Percentiles rank a stretch among this genome's conserved stretches.
Evolutionary conservation across 2,113 vertebrate species (phyloP).

Genomic region (Electrona antarctica): DNA sequence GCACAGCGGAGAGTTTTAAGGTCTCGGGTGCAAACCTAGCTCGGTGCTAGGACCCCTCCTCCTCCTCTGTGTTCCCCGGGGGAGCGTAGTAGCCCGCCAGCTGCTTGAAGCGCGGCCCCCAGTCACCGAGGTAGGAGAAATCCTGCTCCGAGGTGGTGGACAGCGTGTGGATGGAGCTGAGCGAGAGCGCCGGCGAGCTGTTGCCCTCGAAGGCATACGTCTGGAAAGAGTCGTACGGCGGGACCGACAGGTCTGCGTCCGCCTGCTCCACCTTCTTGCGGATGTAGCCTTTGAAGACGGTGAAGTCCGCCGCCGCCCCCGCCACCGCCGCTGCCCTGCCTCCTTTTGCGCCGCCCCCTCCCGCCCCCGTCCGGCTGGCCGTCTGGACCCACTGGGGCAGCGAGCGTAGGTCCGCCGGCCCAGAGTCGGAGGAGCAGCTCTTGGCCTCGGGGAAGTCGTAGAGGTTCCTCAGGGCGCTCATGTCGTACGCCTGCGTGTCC

Average conservation of each 20-base stretch:
- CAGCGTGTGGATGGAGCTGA: conserved; percentile 95
- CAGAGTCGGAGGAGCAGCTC: conserved; percentile 74
- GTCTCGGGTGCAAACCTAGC: conserved; percentile 41
- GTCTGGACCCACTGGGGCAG: conserved; percentile 88
- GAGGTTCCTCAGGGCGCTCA: conserved; percentile 95
- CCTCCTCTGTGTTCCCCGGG: conserved; percentile 82
- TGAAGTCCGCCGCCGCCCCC: conserved; percentile 87
- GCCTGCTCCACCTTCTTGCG: conserved; percentile 96
- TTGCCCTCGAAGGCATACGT: conserved; percentile 96
- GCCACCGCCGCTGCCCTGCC: conserved; percentile 74
- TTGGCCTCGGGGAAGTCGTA: conserved; percentile 95
- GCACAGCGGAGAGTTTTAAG: conserved; percentile 22
- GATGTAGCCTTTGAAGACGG: conserved; percentile 95
- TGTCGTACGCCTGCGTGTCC: conserved; percentile 98
- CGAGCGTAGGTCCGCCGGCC: conserved; percentile 83
- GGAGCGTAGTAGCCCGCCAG: conserved; percentile 89
- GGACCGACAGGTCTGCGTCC: conserved; percentile 91
- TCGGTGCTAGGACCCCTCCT: conserved; percentile 86
- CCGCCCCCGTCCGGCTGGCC: conserved; percentile 43
- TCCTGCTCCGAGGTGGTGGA: conserved; percentile 94
- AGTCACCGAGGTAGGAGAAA: conserved; percentile 93
- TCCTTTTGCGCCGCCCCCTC: conserved; percentile 47
- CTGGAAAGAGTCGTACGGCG: conserved; percentile 98
- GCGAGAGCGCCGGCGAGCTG: conserved; percentile 88
- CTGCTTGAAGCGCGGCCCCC: conserved; percentile 95